Base-by-base conservation (phyloP, 2,888 invertebrate species). In the Tethea ocularis region DNA sequence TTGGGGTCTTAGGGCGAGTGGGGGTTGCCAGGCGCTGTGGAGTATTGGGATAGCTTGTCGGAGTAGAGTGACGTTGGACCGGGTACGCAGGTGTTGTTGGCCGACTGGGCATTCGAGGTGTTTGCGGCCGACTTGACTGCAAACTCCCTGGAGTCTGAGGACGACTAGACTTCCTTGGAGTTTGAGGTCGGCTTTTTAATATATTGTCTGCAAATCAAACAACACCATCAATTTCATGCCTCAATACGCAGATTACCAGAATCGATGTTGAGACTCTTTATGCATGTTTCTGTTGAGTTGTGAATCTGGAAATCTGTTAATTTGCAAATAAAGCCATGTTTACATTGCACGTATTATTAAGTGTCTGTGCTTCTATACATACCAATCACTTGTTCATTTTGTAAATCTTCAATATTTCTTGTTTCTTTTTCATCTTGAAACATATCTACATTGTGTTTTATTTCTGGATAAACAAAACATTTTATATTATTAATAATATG, bases 91-190 rank as follows among this genome's bases (percentile, higher is more conserved):
- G 85, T 0, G 89, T 88, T 3, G 74, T 65, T 0, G 90, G 88
- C 3, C 86, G 79, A 60, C 83, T 86, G 0, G 63, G 60, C 0
- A 59, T 36, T 22, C 69, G 75, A 0, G 88, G 88, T 0, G 89
- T 88, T 63, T 78, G 80, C 0, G 88, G 86, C n/a, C 84, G 77
- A 68, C 83, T 88, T 4, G 82, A 77, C 10, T 74, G 77, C 23
- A 74, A 24, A 38, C 74, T 83, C 59, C 73, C 80, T 1, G 90
- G 90, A 41, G 89, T 89, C 65, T 80, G 79, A 5, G 88, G 87
- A 17, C 86, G 86, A 61, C 86, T 87, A 56, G 55, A 68, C 6
- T 72, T 58, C 15, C 66, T 69, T 15, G 80, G 80, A 20, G 82
- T 78, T 51, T 61, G 66, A 24, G 77, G 75, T 5, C 67, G 69